phyloP scores from a whole-genome alignment of 2,113 vertebrate species.

The Pyxicephalus adspersus region DNA sequence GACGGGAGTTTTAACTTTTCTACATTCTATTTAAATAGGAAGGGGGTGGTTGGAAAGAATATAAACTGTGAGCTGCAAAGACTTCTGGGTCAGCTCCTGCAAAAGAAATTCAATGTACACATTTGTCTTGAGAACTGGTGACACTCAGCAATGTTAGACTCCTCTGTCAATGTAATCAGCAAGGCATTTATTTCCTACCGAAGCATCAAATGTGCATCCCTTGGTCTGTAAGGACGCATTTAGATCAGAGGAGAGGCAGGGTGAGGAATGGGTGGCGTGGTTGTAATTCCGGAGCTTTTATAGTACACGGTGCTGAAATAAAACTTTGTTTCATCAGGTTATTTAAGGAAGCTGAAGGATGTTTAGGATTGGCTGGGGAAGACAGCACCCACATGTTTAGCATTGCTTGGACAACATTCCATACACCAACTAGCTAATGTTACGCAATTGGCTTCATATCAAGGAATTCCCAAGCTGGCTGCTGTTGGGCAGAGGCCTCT shows the following conservation, averaged over 20 bases:
- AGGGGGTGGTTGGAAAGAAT: too few species aligned
- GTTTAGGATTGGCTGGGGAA: not conserved
- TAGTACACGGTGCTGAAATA: not conserved
- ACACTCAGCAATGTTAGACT: not conserved
- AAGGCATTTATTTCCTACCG: not conserved
- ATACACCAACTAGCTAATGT: constrained; percentile 5
- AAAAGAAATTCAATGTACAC: not conserved
- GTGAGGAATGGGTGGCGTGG: constrained; percentile 5
- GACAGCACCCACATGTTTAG: not conserved
- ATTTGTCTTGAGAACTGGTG: not conserved
- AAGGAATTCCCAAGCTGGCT: not conserved
- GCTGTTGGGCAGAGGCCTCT: not conserved
- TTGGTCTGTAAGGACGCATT: not conserved
- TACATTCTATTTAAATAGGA: too few species aligned
- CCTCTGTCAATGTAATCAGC: not conserved
- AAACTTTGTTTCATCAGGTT: not conserved
- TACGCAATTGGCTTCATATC: too few species aligned
- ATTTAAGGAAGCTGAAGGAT: not conserved
- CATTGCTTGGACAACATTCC: not conserved
- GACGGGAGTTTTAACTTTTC: too few species aligned
- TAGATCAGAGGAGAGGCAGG: not conserved
- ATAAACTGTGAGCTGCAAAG: too few species aligned
- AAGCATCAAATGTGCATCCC: not conserved
- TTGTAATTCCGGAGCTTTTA: not conserved
- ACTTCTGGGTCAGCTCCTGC: too few species aligned